Conservation (phyloP, 2,797 vertebrate species). For the Vultur gryphus region DNA sequence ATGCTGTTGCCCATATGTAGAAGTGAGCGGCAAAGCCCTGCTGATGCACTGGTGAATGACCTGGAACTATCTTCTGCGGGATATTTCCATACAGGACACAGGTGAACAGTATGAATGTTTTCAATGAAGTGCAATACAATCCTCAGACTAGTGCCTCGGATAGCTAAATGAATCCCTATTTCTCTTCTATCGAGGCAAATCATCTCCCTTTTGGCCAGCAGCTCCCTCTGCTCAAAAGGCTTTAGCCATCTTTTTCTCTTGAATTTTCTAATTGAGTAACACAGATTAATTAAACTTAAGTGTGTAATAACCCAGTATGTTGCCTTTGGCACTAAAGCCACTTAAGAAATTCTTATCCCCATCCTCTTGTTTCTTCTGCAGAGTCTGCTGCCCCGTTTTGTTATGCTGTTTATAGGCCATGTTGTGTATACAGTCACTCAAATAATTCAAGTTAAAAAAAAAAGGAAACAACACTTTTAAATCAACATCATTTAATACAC, state of each 20-base stretch:
- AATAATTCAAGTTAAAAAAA: neutral
- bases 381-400: neutral
- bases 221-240: neutral
- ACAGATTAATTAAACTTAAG: neutral
- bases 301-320: neutral
- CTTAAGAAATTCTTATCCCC: neutral
- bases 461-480: neutral
- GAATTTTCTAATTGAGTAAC: neutral
- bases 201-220: neutral
- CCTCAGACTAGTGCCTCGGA: neutral
- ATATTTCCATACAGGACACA: neutral
- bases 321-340: neutral
- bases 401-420: neutral
- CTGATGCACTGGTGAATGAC: neutral
- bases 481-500: neutral
- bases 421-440: neutral
- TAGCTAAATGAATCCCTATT: neutral
- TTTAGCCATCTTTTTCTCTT: neutral
- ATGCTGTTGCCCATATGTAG: neutral
- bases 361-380: neutral
- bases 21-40: neutral
- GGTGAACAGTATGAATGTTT: neutral
- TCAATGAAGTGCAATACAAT: neutral
- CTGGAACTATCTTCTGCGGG: slow-evolving; percentile 21
- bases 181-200: neutral